phyloP scores from a whole-genome alignment of 2,113 vertebrate species.

The Ascaphus truei region DNA sequence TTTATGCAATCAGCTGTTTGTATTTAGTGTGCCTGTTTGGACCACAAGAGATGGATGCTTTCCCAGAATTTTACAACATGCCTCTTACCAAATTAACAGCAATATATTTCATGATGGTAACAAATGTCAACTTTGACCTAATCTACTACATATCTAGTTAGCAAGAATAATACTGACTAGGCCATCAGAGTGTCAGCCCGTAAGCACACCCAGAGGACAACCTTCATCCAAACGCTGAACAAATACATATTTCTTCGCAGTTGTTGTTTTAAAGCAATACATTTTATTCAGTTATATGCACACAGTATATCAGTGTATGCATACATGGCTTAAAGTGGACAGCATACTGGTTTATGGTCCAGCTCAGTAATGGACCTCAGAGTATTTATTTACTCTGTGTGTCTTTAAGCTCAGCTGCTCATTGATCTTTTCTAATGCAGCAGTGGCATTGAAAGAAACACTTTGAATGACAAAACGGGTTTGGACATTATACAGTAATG shows the following conservation, averaged over 20 bases:
- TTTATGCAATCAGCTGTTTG: neutral
- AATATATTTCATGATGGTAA: neutral
- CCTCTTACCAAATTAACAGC: constrained; percentile 27
- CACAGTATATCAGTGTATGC: no score
- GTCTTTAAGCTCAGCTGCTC: no score
- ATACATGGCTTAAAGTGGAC: no score
- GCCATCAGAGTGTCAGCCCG: neutral
- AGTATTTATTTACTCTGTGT: no score
- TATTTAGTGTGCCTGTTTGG: neutral
- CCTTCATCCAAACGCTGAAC: no score
- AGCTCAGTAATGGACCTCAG: no score
- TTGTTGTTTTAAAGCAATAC: no score
- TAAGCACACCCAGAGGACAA: neutral
- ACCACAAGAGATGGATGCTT: neutral
- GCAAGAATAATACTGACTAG: constrained; percentile 4
- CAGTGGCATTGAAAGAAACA: neutral
- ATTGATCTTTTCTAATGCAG: neutral
- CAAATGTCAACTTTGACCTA: constrained; percentile 19
- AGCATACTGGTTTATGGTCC: no score
- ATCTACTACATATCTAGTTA: constrained; percentile 13
- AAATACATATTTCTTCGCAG: no score
- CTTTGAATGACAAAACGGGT: neutral
- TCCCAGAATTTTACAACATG: constrained; percentile 10
- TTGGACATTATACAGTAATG: no score
- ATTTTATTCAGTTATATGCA: no score